Evolutionary conservation across 2,888 invertebrate genomes (phyloP).

Genomic region (Drosophila stalkeri): DNA sequence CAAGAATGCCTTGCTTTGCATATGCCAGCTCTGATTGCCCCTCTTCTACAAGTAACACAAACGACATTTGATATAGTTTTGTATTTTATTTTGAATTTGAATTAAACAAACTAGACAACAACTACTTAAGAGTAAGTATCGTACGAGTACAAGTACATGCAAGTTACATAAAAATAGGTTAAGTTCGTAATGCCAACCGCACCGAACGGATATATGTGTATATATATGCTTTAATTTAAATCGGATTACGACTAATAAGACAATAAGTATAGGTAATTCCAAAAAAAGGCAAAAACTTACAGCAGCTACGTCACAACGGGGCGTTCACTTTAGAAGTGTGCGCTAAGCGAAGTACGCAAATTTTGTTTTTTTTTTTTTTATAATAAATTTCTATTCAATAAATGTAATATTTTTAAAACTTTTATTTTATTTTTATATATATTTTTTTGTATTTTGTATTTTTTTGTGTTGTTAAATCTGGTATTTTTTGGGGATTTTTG

Average conservation of each 20-base stretch:
- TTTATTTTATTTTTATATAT: slow-evolving; percentile 3
- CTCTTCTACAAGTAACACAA: not conserved
- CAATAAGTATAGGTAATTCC: slow-evolving; percentile 54
- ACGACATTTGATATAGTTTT: slow-evolving; percentile 39
- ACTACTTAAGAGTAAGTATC: slow-evolving; percentile 74
- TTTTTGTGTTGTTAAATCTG: slow-evolving; percentile 21
- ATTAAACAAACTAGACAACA: slow-evolving; percentile 81
- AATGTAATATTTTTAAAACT: slow-evolving; percentile 8
- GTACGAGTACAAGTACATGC: slow-evolving; percentile 64
- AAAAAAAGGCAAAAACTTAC: slow-evolving; percentile 72
- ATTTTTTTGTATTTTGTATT: slow-evolving; percentile 4
- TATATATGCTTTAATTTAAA: slow-evolving; percentile 11
- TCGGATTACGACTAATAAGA: slow-evolving; percentile 37
- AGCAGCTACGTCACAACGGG: slow-evolving; percentile 58
- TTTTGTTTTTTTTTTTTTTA: slow-evolving; percentile 7
- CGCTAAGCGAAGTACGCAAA: slow-evolving; percentile 50
- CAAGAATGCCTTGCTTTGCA: not conserved
- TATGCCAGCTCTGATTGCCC: too few species aligned
- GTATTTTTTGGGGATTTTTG: slow-evolving; percentile 20
- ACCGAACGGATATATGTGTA: slow-evolving; percentile 35
- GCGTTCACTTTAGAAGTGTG: slow-evolving; percentile 66
- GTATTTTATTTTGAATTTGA: slow-evolving; percentile 73
- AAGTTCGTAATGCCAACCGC: slow-evolving; percentile 24
- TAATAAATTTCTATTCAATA: slow-evolving; percentile 23
- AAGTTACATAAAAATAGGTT: slow-evolving; percentile 73